These are phyloP conservation scores for Nyctibius grandis DNA, from an alignment of 2,797 vertebrate species.

Conservation along the genomic window DNA sequence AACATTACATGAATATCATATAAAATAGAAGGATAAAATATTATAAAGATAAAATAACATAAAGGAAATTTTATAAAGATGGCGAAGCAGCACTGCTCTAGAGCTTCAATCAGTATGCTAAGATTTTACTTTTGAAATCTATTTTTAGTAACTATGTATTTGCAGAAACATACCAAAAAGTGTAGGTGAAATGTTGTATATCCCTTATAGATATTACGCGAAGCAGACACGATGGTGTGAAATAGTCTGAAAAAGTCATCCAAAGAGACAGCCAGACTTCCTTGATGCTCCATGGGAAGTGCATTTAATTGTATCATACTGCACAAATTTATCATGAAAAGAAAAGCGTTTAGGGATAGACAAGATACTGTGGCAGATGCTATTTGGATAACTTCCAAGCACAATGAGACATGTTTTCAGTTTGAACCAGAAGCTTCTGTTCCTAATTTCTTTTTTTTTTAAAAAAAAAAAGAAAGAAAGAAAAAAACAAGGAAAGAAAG, in stretches of 20 bases:
- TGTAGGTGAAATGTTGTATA: neutral
- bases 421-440: slow-evolving; percentile 51
- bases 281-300: slow-evolving; percentile 6
- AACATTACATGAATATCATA: neutral
- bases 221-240: neutral
- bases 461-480: no score
- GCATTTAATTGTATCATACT: slow-evolving; percentile 32
- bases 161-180: neutral
- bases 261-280: slow-evolving; percentile 30
- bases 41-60: neutral
- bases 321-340: slow-evolving; percentile 48
- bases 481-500: neutral
- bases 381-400: slow-evolving; percentile 47
- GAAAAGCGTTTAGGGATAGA: slow-evolving; percentile 27
- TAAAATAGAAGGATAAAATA: neutral
- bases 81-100: neutral
- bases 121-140: neutral
- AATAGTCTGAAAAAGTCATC: slow-evolving; percentile 13
- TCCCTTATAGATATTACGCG: neutral
- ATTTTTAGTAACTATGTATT: neutral
- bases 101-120: neutral
- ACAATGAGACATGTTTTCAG: slow-evolving; percentile 19
- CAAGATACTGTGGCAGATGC: slow-evolving; percentile 53
- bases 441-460: slow-evolving; percentile 10
- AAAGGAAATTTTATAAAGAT: neutral